phyloP scores from a whole-genome alignment of 2,888 invertebrate genomes.

The Aporophyla lueneburgensis region DNA sequence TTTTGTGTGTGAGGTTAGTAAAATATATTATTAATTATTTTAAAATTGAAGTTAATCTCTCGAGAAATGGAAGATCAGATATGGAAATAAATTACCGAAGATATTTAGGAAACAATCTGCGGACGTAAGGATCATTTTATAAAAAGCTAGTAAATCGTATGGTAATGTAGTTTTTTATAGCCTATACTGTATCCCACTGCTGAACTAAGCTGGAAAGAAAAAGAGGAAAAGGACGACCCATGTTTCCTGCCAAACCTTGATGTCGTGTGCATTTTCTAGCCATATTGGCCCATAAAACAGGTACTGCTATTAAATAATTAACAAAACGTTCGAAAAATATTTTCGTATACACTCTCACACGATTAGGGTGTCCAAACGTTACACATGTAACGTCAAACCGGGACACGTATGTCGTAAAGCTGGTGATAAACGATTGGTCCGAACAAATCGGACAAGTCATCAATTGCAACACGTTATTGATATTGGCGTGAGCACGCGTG shows the following conservation, averaged over 20 bases:
- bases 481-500: slow-evolving; percentile 77
- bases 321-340: not conserved
- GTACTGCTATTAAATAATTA: not conserved
- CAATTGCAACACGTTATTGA: slow-evolving; percentile 89
- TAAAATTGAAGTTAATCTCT: too few relatives aligned
- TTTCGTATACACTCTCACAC: slow-evolving; percentile 31
- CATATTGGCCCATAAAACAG: too few relatives aligned
- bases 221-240: too few relatives aligned
- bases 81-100: not conserved
- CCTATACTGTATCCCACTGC: too few relatives aligned
- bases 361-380: slow-evolving; percentile 67
- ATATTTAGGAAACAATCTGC: not conserved
- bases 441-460: slow-evolving; percentile 89
- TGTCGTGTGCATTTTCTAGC: too few relatives aligned
- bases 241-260: too few relatives aligned
- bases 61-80: not conserved
- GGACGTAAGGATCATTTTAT: not conserved
- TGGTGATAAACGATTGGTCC: slow-evolving; percentile 84
- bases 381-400: slow-evolving; percentile 69
- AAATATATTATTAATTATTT: not conserved
- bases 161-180: too few relatives aligned
- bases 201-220: too few relatives aligned
- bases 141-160: not conserved
- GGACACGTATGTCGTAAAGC: slow-evolving; percentile 84
- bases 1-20: not conserved